phyloP scores from a whole-genome alignment of 2,797 vertebrate species.

The Pantherophis alleghaniensis region DNA sequence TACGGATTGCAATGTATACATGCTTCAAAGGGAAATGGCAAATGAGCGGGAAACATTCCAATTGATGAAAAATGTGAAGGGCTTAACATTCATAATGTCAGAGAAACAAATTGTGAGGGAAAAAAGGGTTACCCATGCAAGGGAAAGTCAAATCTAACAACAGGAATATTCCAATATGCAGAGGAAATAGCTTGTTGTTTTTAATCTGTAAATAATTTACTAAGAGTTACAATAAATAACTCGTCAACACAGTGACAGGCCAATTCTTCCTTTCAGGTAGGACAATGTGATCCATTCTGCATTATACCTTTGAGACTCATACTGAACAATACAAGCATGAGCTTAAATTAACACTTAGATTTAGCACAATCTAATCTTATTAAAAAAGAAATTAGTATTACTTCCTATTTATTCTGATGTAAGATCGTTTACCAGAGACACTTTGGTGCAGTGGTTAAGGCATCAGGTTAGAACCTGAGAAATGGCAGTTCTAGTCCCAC shows the following conservation, averaged over 20 bases:
- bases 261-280: not conserved
- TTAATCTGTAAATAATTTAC: not conserved
- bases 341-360: not conserved
- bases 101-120: not conserved
- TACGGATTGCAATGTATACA: not conserved
- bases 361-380: not conserved
- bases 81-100: not conserved
- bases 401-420: not conserved
- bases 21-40: not conserved
- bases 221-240: not conserved
- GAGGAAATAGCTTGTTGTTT: not conserved
- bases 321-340: not conserved
- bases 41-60: not conserved
- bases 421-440: not conserved
- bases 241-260: not conserved
- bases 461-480: not conserved
- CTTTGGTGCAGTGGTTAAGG: not conserved
- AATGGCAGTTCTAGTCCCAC: not conserved
- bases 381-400: not conserved
- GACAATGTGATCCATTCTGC: not conserved
- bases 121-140: not conserved
- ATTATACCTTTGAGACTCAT: not conserved
- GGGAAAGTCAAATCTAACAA: not conserved
- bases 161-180: not conserved
- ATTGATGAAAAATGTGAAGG: not conserved